Percentiles rank a stretch among this genome's conserved stretches.
phyloP scores from a whole-genome alignment of 1,140 invertebrate species.

The Pantala flavescens region DNA sequence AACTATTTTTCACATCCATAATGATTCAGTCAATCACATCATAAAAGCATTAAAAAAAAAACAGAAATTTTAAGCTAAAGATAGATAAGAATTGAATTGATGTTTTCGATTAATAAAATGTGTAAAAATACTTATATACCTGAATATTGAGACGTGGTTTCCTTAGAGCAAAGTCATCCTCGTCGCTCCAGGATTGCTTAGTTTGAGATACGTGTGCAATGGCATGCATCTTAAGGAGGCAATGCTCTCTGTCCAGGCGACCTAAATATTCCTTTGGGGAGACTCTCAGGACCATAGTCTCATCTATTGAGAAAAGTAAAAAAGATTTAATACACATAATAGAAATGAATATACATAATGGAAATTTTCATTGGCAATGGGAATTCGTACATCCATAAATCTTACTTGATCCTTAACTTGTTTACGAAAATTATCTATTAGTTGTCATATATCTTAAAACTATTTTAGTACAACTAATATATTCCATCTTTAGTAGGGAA shows the following conservation, averaged over 20 bases:
- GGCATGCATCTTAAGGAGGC: constrained; percentile 54
- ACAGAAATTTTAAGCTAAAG: too few relatives aligned
- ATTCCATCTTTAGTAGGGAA: too few relatives aligned
- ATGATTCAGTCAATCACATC: too few relatives aligned
- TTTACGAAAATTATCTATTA: background rate
- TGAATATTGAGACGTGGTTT: constrained; percentile 48
- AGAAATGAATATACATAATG: too few relatives aligned
- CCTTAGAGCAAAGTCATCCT: constrained; percentile 54
- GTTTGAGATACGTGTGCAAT: constrained; percentile 57
- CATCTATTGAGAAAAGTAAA: constrained; percentile 24
- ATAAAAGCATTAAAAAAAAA: too few relatives aligned
- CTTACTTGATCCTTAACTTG: background rate
- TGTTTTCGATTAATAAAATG: too few relatives aligned
- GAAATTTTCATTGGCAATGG: too few relatives aligned
- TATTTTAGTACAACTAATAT: too few relatives aligned
- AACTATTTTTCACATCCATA: too few relatives aligned
- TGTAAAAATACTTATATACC: constrained; percentile 27
- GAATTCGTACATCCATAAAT: too few relatives aligned
- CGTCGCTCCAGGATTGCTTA: constrained; percentile 55
- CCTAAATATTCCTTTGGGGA: constrained; percentile 47
- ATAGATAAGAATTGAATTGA: too few relatives aligned
- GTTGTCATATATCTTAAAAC: too few relatives aligned
- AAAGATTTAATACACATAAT: background rate
- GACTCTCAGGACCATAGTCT: constrained; percentile 29
- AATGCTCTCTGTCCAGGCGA: constrained; percentile 52